phyloP scores from a whole-genome alignment of 92 coral and sea anemone genomes.

The Epizoanthus scotinus region DNA sequence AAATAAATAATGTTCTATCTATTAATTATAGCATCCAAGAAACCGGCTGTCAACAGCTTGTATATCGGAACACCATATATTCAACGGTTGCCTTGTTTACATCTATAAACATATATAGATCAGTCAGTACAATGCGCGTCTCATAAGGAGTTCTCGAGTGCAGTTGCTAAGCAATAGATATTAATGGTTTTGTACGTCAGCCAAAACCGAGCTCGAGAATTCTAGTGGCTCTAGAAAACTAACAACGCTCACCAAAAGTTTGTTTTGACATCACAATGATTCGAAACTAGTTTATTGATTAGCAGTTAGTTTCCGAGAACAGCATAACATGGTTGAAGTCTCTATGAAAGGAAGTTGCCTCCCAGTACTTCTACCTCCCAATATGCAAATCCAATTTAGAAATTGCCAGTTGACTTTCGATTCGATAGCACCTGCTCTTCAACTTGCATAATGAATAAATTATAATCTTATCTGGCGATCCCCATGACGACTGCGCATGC shows the following conservation, averaged over 20 bases:
- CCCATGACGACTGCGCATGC: slow-evolving; percentile 36
- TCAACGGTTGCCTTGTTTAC: background rate
- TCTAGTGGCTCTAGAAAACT: no score
- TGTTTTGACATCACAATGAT: background rate
- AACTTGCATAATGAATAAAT: slow-evolving; percentile 34
- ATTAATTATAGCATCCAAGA: slow-evolving; percentile 13
- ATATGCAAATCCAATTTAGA: slow-evolving; percentile 35
- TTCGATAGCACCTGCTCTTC: slow-evolving; percentile 27
- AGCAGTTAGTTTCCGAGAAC: background rate
- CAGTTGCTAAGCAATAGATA: no score
- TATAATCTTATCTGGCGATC: slow-evolving; percentile 30
- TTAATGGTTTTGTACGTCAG: background rate
- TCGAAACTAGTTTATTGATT: slow-evolving; percentile 18
- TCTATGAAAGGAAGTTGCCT: background rate
- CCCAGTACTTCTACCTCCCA: slow-evolving; percentile 2
- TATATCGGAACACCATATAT: background rate
- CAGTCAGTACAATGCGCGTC: background rate
- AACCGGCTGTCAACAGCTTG: background rate
- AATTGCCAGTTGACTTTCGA: background rate
- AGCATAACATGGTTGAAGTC: background rate
- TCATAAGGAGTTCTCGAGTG: background rate
- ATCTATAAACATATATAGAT: background rate
- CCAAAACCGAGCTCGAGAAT: background rate
- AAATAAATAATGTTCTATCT: slow-evolving; percentile 23
- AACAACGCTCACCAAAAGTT: background rate